phyloP scores from a whole-genome alignment of 1,140 invertebrate species.

The Penaeus chinensis region DNA sequence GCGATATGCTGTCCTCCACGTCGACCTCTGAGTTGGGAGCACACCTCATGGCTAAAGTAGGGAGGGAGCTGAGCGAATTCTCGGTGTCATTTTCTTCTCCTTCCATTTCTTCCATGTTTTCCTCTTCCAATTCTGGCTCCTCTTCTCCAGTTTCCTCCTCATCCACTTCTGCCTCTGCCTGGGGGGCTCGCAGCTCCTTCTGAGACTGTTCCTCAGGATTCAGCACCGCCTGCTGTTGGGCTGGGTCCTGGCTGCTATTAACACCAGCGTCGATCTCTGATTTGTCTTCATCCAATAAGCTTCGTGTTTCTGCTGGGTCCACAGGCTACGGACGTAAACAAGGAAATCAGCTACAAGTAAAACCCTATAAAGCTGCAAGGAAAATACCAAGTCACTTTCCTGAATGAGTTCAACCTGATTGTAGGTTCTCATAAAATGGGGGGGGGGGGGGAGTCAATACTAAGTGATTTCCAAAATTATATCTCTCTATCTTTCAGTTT shows the following conservation, averaged over 20 bases:
- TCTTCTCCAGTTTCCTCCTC: conserved; percentile 39
- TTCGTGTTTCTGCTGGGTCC: conserved; percentile 48
- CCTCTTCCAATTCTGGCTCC: neutral
- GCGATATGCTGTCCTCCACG: too few species aligned
- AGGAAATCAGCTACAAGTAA: neutral
- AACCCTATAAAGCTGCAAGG: neutral
- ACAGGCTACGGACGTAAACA: conserved; percentile 12
- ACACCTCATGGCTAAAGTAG: neutral
- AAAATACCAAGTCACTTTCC: too few species aligned
- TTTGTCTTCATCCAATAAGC: conserved; percentile 35
- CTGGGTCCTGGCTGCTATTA: neutral
- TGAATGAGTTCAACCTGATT: too few species aligned
- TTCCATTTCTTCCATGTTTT: neutral
- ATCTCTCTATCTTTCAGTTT: too few species aligned
- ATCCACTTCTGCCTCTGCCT: conserved; percentile 40
- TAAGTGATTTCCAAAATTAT: too few species aligned
- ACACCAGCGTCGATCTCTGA: conserved; percentile 2
- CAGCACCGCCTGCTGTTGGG: neutral
- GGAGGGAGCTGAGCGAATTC: neutral
- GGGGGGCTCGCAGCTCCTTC: conserved; percentile 31
- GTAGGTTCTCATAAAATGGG: too few species aligned
- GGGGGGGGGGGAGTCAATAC: too few species aligned
- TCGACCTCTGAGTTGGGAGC: neutral
- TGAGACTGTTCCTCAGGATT: neutral
- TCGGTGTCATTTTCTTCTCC: neutral